phyloP scores from a whole-genome alignment of 1,140 invertebrate genomes.

The Zaprionus capensis region DNA sequence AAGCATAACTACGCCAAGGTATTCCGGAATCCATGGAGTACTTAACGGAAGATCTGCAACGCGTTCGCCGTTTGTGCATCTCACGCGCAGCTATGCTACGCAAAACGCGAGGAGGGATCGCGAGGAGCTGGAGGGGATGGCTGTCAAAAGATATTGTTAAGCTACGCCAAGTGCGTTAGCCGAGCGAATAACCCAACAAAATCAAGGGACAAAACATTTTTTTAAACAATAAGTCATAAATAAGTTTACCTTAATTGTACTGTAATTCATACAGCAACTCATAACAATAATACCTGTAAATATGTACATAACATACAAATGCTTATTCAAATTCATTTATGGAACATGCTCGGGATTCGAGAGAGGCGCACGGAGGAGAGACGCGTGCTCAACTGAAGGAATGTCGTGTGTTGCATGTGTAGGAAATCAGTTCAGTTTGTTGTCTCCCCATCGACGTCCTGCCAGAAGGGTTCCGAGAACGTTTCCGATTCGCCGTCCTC shows the following conservation, averaged over 20 bases:
- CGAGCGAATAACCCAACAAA: conserved; percentile 4
- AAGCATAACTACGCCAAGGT: conserved; percentile 26
- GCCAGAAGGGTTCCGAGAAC: conserved; percentile 70
- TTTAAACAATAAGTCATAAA: conserved; percentile 5
- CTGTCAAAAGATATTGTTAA: conserved; percentile 8
- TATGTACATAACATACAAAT: conserved; percentile 10
- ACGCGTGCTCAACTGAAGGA: neutral
- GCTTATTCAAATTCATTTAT: conserved; percentile 2
- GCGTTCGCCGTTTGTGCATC: conserved; percentile 88
- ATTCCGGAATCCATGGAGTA: conserved; percentile 88
- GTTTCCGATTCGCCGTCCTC: conserved; percentile 59
- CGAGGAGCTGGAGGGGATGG: conserved; percentile 3
- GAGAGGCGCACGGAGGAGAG: neutral
- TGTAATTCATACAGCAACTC: neutral
- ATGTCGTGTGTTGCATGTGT: neutral
- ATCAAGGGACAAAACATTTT: conserved; percentile 6
- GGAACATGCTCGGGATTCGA: neutral
- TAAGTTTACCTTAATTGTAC: neutral
- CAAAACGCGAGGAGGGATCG: too few relatives aligned
- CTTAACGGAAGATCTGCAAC: conserved; percentile 92
- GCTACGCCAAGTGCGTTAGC: neutral
- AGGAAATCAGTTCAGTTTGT: conserved; percentile 43
- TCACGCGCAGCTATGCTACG: conserved; percentile 90
- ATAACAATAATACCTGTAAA: neutral
- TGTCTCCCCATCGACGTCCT: conserved; percentile 68